Conservation (phyloP, 30 jellyfish, hydroid and myxozoan genomes). For the Hydractinia echinata region DNA sequence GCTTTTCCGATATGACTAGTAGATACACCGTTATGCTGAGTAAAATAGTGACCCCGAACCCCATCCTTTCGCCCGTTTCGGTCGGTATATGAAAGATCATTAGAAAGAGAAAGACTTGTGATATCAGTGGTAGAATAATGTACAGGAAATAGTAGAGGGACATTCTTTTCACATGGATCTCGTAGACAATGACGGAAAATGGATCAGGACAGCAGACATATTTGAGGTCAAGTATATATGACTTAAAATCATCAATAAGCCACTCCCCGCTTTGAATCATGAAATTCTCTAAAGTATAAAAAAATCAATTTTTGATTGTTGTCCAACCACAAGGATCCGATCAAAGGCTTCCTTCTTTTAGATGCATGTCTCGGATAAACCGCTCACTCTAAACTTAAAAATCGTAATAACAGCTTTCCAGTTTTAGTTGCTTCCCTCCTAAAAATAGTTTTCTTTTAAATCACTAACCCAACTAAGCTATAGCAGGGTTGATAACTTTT, state of each 20-base stretch:
- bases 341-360: too few species aligned
- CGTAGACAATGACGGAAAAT: constrained; percentile 36
- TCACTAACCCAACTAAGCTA: too few species aligned
- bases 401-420: too few species aligned
- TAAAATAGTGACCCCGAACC: constrained; percentile 67
- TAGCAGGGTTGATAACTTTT: too few species aligned
- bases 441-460: too few species aligned
- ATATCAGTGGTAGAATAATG: constrained; percentile 54
- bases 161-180: constrained; percentile 30
- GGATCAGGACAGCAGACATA: constrained; percentile 48
- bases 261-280: constrained; percentile 42
- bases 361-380: too few species aligned
- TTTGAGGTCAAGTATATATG: background rate
- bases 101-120: constrained; percentile 26
- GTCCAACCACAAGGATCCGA: too few species aligned
- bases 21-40: constrained; percentile 62
- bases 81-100: constrained; percentile 66
- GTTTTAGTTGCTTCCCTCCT: too few species aligned
- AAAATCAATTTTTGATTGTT: too few species aligned
- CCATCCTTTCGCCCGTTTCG: constrained; percentile 76
- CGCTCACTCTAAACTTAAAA: too few species aligned
- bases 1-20: constrained; percentile 52
- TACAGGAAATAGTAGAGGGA: constrained; percentile 50
- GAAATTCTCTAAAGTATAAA: constrained; percentile 33
- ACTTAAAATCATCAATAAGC: constrained; percentile 10